Conservation (phyloP, 2,888 invertebrate species). For the Erynnis tages region DNA sequence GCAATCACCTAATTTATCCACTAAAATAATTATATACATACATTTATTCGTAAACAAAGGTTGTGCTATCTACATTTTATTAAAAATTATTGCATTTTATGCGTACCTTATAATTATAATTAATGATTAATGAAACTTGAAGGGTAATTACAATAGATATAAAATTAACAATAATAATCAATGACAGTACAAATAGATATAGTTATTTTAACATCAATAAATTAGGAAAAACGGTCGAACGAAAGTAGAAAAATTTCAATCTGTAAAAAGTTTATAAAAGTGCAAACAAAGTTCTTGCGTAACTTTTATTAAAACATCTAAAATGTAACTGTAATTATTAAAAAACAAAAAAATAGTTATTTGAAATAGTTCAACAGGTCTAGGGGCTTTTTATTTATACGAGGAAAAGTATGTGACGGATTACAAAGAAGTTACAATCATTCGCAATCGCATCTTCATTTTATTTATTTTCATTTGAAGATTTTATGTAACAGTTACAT, state of each 20-base stretch:
- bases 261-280: constrained; percentile 18
- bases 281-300: constrained; percentile 22
- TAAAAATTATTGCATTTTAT: constrained; percentile 66
- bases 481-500: constrained; percentile 4
- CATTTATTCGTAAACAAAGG: constrained; percentile 43
- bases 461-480: too few relatives aligned
- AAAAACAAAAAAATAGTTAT: not conserved
- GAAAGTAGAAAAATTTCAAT: constrained; percentile 1
- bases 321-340: constrained; percentile 14
- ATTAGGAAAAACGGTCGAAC: constrained; percentile 6
- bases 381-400: too few relatives aligned
- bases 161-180: not conserved
- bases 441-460: too few relatives aligned
- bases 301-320: constrained; percentile 18
- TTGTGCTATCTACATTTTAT: constrained; percentile 58
- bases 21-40: constrained; percentile 56
- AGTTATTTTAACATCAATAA: constrained; percentile 2
- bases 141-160: constrained; percentile 10
- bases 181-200: constrained; percentile 1
- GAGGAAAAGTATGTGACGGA: too few relatives aligned
- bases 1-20: constrained; percentile 33
- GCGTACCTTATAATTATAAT: constrained; percentile 36
- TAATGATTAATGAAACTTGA: constrained; percentile 20
- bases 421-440: too few relatives aligned
- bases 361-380: too few relatives aligned